A percentile compares a stretch with the other conserved stretches of the same genome.
Conservation (phyloP, 2,888 invertebrate species). For the Cylindroiulus punctatus region DNA sequence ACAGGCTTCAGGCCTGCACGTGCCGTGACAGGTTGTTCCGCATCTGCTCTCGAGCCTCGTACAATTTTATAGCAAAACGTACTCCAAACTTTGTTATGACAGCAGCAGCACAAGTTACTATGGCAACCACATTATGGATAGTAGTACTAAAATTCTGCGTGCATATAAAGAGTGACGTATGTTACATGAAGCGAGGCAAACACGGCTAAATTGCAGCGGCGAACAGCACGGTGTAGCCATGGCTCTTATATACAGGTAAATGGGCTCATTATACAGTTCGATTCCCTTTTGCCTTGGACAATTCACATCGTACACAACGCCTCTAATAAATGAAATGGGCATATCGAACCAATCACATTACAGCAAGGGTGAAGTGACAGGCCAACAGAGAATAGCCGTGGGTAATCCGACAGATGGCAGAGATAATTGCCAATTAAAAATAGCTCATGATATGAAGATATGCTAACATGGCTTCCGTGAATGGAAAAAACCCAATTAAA, state of each 20-base stretch:
- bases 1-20: not conserved
- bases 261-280: conserved; percentile 38
- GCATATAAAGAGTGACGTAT: conserved; percentile 27
- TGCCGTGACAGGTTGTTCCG: not conserved
- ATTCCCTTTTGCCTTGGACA: conserved; percentile 29
- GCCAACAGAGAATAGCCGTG: not conserved
- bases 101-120: conserved; percentile 19
- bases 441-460: not conserved
- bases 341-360: conserved; percentile 42
- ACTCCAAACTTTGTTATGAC: conserved; percentile 11
- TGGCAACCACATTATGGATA: not conserved
- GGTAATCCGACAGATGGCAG: conserved; percentile 28
- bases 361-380: conserved; percentile 29
- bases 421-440: conserved; percentile 42
- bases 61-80: not conserved
- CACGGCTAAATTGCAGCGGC: not conserved
- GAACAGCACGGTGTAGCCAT: not conserved
- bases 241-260: not conserved
- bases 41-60: not conserved
- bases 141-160: conserved; percentile 29
- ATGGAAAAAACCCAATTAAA: not conserved
- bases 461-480: not conserved
- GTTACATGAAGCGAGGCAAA: conserved; percentile 15
- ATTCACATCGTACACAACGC: conserved; percentile 15
- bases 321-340: conserved; percentile 39